These are phyloP conservation scores for Cataglyphis cursor DNA, from an alignment of 2,888 invertebrate genomes.

Conservation along the genomic window DNA sequence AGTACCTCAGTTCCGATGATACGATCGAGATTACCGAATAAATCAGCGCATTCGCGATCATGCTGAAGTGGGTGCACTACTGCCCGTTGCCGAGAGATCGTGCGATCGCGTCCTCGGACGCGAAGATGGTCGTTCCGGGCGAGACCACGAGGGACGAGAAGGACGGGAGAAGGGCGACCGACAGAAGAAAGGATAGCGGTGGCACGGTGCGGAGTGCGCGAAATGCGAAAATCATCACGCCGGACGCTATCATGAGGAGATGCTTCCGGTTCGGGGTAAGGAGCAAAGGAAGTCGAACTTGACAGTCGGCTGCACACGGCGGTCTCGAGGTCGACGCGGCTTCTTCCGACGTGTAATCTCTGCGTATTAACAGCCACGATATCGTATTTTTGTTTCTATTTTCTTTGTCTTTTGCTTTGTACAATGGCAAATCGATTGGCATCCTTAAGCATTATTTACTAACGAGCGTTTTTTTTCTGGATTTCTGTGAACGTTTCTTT, in stretches of 20 bases:
- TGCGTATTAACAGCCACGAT: constrained; percentile 7
- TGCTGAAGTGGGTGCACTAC: constrained; percentile 85
- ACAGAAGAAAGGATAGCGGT: constrained; percentile 42
- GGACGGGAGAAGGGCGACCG: constrained; percentile 29
- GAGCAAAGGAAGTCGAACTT: constrained; percentile 45
- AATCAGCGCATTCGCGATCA: constrained; percentile 66
- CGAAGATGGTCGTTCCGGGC: constrained; percentile 25
- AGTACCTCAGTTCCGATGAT: constrained; percentile 17
- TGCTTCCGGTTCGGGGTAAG: constrained; percentile 56
- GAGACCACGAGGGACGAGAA: constrained; percentile 56
- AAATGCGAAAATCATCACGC: constrained; percentile 43
- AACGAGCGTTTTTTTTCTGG: background rate
- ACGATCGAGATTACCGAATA: constrained; percentile 22
- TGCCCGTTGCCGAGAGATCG: constrained; percentile 81
- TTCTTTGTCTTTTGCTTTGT: background rate
- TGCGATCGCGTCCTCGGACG: constrained; percentile 61
- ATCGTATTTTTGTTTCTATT: background rate
- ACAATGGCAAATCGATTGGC: background rate
- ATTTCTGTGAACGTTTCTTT: background rate
- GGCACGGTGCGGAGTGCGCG: constrained; percentile 68
- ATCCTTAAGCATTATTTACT: background rate
- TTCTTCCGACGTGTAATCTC: constrained; percentile 3
- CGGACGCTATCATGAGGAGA: constrained; percentile 50
- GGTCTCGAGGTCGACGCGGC: constrained; percentile 26
- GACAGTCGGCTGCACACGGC: constrained; percentile 40